Conservation (phyloP, 2,888 invertebrate species). For the Cistogaster globosa region DNA sequence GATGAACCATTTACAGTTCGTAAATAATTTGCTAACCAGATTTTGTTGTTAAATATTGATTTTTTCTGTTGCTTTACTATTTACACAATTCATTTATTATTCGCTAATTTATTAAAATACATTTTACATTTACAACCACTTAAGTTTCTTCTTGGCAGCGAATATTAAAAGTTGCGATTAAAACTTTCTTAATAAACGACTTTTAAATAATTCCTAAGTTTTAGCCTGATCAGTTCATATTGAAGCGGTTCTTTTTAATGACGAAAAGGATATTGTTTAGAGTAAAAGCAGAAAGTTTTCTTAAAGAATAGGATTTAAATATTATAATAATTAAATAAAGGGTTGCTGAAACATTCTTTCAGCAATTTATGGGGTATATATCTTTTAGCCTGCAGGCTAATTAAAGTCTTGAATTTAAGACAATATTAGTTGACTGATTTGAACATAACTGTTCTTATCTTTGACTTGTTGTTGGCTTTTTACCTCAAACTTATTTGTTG, state of each 20-base stretch:
- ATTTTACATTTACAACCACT: slow-evolving; percentile 60
- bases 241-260: too few species aligned
- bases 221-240: too few species aligned
- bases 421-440: background rate
- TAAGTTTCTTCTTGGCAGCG: slow-evolving; percentile 26
- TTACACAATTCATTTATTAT: slow-evolving; percentile 69
- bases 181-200: background rate
- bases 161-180: slow-evolving; percentile 11
- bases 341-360: too few species aligned
- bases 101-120: slow-evolving; percentile 67
- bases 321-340: too few species aligned
- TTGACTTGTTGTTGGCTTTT: background rate
- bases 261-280: too few species aligned
- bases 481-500: background rate
- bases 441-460: too few species aligned
- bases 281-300: too few species aligned
- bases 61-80: slow-evolving; percentile 67
- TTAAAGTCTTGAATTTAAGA: too few species aligned
- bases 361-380: background rate
- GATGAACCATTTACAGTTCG: slow-evolving; percentile 8
- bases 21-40: background rate
- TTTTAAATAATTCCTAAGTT: background rate
- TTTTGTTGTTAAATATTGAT: slow-evolving; percentile 23
- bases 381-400: too few species aligned
- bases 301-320: too few species aligned